These are phyloP conservation scores for Mongoloraphidia duomilia DNA, from an alignment of 2,888 invertebrate species.

Conservation along the genomic window DNA sequence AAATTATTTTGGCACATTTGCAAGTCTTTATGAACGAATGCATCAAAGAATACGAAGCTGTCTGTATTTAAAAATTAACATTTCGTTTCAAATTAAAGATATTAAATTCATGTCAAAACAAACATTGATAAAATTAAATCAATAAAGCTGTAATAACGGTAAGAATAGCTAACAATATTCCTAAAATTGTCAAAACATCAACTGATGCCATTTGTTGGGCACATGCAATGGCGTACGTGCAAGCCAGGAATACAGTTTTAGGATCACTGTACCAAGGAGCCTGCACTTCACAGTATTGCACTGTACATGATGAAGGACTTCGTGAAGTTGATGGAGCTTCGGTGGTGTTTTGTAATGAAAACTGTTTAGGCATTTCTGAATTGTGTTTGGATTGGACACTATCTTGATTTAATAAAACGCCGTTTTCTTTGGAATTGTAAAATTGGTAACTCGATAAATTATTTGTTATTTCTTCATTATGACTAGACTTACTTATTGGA, in stretches of 20 bases:
- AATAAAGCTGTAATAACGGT: conserved; percentile 54
- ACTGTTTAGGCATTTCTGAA: conserved; percentile 22
- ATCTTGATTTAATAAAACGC: conserved; percentile 22
- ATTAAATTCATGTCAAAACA: too few species aligned
- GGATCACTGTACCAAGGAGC: conserved; percentile 42
- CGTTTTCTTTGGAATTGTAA: too few species aligned
- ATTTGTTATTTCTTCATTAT: too few species aligned
- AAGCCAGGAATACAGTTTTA: conserved; percentile 58
- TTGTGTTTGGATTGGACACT: conserved; percentile 7
- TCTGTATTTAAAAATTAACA: too few species aligned
- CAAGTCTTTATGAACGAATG: too few species aligned
- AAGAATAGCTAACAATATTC: conserved; percentile 59
- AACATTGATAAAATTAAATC: conserved; percentile 25
- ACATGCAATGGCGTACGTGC: conserved; percentile 59
- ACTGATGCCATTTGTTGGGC: conserved; percentile 53
- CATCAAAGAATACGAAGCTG: too few species aligned
- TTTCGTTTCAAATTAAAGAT: too few species aligned
- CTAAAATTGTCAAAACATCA: conserved; percentile 60
- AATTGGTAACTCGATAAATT: too few species aligned
- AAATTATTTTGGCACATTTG: too few species aligned
- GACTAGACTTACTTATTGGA: too few species aligned
- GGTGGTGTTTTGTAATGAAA: not conserved
- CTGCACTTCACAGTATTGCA: too few species aligned
- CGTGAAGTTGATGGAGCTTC: conserved; percentile 32
- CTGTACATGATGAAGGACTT: conserved; percentile 9